Evolutionary conservation across 1,140 invertebrate species (phyloP), one percentile per base, ranked within the genome.

Genomic region (Amyelois transitella): DNA sequence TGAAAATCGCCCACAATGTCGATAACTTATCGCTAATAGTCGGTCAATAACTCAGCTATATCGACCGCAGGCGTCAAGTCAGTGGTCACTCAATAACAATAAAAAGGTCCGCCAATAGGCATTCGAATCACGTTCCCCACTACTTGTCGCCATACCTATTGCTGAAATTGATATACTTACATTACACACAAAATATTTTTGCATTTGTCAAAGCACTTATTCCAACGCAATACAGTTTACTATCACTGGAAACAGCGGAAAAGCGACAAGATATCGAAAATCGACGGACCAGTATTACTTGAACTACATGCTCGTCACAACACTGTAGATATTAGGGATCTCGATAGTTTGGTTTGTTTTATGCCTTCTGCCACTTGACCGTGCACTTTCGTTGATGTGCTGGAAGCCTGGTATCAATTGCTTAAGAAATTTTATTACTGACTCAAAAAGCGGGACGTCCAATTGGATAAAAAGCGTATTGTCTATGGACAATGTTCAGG

Each of bases 111-210:
- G 56, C 64, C 64, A 66, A 77, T 75, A 62, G 60, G 60, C 65
- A 86, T 82, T 86, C 80, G 6, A 53, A 62, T 75, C 83, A 84
- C 83, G 83, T 79, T 58, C 75, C 62, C 69, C 58, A 61, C 54
- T 65, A 51, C 72, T 63, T 79, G 78, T 86, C 81, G 75, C 77
- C 74, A 65, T 55, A 62, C 57, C 80, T 72, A 82, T 82, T 81
- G 69, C 76, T 75, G 75, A 86, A 84, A 86, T 86, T 86, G 83
- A 86, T 84, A 86, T 75, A 81, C 32, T 38, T 38, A 38, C 75
- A 77, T 80, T 75, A 75, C 66, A 45, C 58, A 66, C 69, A 68
- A 55, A 43, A 51, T 17, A 3, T 38, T n/a, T n/a, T 2, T 14
- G n/a, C 53, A 48, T 43, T 45, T 55, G 49, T 21, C 18, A 18